phyloP scores from a whole-genome alignment of 2,113 vertebrate species.

The Hemicordylus capensis region DNA sequence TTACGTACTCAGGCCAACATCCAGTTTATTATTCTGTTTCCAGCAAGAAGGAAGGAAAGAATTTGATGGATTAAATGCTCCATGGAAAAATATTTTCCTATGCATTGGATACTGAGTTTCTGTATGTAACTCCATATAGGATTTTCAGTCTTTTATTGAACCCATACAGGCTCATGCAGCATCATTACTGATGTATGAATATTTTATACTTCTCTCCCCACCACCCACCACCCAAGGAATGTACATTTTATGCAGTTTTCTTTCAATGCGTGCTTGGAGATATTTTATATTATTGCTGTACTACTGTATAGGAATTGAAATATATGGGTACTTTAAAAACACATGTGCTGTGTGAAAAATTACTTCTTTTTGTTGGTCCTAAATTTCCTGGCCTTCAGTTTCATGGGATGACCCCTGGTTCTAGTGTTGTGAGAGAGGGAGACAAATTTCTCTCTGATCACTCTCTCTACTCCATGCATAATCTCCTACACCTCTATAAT shows the following conservation, averaged over 20 bases:
- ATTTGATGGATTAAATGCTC: slow-evolving; percentile 50
- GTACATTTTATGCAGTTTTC: slow-evolving; percentile 16
- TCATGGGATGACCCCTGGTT: no score
- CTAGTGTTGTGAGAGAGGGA: no score
- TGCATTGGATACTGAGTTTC: slow-evolving; percentile 29
- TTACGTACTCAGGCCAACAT: slow-evolving; percentile 28
- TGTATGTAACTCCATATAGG: slow-evolving; percentile 28
- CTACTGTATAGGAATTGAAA: neutral
- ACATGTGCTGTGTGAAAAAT: no score
- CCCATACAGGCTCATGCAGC: neutral
- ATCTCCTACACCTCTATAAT: no score
- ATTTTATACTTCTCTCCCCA: neutral
- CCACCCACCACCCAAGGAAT: neutral
- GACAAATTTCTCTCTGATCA: no score
- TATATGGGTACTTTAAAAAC: neutral
- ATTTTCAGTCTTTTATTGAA: slow-evolving; percentile 41
- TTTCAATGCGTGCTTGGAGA: neutral
- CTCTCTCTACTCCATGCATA: no score
- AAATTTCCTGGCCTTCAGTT: no score
- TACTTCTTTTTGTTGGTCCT: no score
- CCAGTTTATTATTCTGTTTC: slow-evolving; percentile 47
- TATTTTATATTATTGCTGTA: slow-evolving; percentile 11
- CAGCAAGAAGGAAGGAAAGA: slow-evolving; percentile 52
- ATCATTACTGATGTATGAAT: slow-evolving; percentile 7
- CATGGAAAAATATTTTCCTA: slow-evolving; percentile 57